Evolutionary conservation across 1,140 invertebrate species (phyloP), one percentile per base, ranked within the genome.

Genomic region (Ditylenchus dipsaci): DNA sequence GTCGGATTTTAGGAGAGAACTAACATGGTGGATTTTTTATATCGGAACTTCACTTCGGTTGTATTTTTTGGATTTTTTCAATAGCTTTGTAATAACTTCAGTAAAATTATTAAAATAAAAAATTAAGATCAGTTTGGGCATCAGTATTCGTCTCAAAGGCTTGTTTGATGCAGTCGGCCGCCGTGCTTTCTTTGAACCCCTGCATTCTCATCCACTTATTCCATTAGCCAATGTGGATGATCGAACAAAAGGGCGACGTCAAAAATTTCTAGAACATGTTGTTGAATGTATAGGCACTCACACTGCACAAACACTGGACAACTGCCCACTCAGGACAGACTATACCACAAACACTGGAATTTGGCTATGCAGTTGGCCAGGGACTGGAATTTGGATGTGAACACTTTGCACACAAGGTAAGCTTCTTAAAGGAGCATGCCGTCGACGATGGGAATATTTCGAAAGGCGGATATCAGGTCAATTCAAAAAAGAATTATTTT

Each of bases 131-230:
- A 53, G 49, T 26, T 17, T 53, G 3, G 23, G 23, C 49, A 53
- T 53, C 3, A 21, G 26, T n/a, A 58, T 43, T 57, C 45, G 38
- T 19, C n/a, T 64, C 9, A 47, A 68, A 19, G n/a, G 21, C 1
- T n/a, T 75, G 8, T 79, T 79, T 43, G 76, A 75, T 47, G n/a
- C 27, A 17, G 33, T 63, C 21, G 72, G 71, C 23, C 53, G 64
- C 19, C 49, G 73, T n/a, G 71, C 74, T 15, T 60, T 76, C 26
- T 76, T 76, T 59, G 72, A 59, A 23, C 27, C 72, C 1, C 61
- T 76, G 15, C 68, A 76, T 47, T 68, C 74, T 1, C 75, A 76
- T 57, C 74, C 74, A 13, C 38, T 76, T 7, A 63, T 76, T 3
- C 74, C 76, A 0, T 23, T 76, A 30, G 63, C 38, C 19, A 53